Conservation (phyloP, 2,113 vertebrate species). For the Ciconia stormi region DNA sequence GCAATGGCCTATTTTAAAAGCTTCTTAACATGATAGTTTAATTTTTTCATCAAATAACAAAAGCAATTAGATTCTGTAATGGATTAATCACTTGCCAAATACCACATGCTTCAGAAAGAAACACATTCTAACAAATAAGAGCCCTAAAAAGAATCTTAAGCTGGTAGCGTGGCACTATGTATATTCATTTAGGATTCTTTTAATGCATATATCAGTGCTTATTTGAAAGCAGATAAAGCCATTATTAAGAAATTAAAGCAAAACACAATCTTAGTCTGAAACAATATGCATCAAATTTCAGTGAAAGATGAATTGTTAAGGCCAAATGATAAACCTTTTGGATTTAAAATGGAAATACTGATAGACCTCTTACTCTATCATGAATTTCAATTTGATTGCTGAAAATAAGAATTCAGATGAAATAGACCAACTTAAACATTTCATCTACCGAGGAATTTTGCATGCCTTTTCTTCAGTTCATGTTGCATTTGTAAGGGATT, state of each 20-base stretch:
- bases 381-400: not conserved
- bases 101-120: not conserved
- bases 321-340: not conserved
- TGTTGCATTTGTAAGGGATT: not conserved
- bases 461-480: not conserved
- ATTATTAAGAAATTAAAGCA: not conserved
- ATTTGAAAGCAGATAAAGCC: not conserved
- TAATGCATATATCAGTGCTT: not conserved
- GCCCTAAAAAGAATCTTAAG: not conserved
- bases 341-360: not conserved
- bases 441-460: not conserved
- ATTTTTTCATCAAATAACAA: not conserved
- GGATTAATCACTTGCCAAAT: constrained; percentile 9
- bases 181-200: not conserved
- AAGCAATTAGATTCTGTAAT: constrained; percentile 6
- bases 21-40: not conserved
- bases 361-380: not conserved
- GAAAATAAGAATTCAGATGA: not conserved
- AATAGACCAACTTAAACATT: not conserved
- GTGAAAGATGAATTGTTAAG: not conserved
- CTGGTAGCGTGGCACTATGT: not conserved
- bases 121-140: not conserved
- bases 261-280: not conserved
- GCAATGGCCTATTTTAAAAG: not conserved
- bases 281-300: not conserved